phyloP scores from a whole-genome alignment of 1,140 invertebrate genomes.

The Ceratosolen fusciceps region DNA sequence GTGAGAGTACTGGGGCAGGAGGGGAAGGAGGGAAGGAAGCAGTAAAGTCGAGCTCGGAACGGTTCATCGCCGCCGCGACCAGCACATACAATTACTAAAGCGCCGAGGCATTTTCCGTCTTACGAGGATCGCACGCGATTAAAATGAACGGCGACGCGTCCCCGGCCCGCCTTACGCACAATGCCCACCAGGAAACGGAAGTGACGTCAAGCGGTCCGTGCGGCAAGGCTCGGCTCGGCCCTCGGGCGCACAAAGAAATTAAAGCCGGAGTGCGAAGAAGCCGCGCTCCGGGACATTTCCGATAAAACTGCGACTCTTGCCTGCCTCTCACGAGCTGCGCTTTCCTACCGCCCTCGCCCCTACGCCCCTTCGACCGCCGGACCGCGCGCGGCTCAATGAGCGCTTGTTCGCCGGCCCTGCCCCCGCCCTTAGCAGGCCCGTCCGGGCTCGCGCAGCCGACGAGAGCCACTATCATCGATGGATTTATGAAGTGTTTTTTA shows the following conservation, averaged over 20 bases:
- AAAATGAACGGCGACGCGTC: conserved; percentile 54
- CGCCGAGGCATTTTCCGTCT: conserved; percentile 47
- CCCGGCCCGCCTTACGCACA: background rate
- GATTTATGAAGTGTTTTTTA: conserved; percentile 18
- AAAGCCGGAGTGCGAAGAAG: background rate
- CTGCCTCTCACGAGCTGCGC: no score
- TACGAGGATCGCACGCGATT: conserved; percentile 50
- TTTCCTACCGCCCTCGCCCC: no score
- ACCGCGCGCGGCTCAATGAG: no score
- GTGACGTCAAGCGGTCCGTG: conserved; percentile 56
- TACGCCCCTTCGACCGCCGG: no score
- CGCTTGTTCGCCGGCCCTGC: background rate
- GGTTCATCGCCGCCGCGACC: conserved; percentile 20
- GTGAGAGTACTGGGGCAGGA: no score
- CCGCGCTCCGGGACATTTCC: background rate
- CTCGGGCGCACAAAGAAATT: conserved; percentile 1
- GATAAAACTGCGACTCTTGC: background rate
- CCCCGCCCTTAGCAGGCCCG: no score
- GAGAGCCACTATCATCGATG: background rate
- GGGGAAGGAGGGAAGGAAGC: background rate
- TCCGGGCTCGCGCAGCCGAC: no score
- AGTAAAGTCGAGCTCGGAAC: background rate
- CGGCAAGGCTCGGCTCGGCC: background rate
- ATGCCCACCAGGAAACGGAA: conserved; percentile 60
- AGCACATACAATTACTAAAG: conserved; percentile 37